Evolutionary conservation across 2,113 vertebrate species (phyloP).

Genomic region (Ptyas mucosa): DNA sequence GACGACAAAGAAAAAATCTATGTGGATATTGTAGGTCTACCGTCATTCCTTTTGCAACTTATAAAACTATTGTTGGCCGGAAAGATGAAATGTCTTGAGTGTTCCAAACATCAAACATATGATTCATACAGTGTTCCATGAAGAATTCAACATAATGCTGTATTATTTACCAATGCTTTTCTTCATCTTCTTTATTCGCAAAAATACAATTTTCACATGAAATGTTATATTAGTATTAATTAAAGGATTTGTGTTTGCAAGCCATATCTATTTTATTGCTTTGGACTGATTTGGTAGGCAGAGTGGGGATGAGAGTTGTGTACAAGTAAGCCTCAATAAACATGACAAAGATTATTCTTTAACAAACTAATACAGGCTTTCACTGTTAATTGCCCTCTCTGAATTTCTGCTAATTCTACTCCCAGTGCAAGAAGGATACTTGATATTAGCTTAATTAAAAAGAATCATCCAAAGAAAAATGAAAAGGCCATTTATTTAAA

Average conservation of each 20-base stretch:
- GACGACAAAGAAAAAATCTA: not conserved
- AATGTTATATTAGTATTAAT: not conserved
- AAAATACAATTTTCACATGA: not conserved
- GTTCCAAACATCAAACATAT: not conserved
- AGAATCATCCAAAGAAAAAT: not conserved
- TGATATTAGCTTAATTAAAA: not conserved
- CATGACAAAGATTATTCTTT: not conserved
- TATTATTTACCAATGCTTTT: not conserved
- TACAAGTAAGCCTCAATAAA: not conserved
- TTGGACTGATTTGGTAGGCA: not conserved
- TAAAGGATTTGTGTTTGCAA: not conserved
- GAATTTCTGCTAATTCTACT: not conserved
- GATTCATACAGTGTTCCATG: not conserved
- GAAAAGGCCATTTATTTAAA: not conserved
- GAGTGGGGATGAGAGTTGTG: not conserved
- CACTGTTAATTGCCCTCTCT: not conserved
- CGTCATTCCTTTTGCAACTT: not conserved
- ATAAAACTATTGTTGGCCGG: not conserved
- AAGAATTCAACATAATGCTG: not conserved
- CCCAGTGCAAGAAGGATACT: not conserved
- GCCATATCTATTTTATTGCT: not conserved
- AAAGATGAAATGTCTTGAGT: not conserved
- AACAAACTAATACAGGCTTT: not conserved
- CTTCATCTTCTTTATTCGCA: not conserved
- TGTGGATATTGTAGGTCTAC: not conserved